Conservation (phyloP, 2,113 vertebrate genomes). For the Hemibagrus wyckioides region DNA sequence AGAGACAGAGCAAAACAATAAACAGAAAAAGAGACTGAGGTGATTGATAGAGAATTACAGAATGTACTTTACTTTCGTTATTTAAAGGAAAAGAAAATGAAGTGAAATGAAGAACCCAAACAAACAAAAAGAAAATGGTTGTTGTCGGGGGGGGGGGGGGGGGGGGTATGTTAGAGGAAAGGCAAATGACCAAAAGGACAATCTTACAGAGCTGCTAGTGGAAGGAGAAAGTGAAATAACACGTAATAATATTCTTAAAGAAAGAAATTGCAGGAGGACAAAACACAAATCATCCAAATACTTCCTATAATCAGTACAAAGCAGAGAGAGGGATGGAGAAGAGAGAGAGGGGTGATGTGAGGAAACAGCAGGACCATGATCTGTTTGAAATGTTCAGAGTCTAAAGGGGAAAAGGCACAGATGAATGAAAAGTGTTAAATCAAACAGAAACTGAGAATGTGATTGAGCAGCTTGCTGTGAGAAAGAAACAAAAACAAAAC, state of each 20-base stretch:
- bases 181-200: not conserved
- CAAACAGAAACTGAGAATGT: not conserved
- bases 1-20: not conserved
- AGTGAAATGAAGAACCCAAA: no score
- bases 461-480: not conserved
- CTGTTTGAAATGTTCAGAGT: not conserved
- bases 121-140: no score
- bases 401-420: not conserved
- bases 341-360: not conserved
- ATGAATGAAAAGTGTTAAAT: not conserved
- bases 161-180: not conserved
- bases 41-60: not conserved
- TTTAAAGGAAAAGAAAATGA: not conserved
- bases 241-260: not conserved
- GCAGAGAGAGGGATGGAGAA: not conserved
- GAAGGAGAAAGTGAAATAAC: not conserved
- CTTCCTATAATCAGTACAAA: not conserved
- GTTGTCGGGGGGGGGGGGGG: no score
- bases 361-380: not conserved
- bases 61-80: not conserved
- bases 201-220: not conserved
- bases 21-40: not conserved
- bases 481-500: not conserved
- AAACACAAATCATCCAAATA: not conserved
- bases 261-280: constrained; percentile 6